These are phyloP conservation scores for Agapornis roseicollis DNA, from an alignment of 2,113 vertebrate genomes.

Conservation along the genomic window DNA sequence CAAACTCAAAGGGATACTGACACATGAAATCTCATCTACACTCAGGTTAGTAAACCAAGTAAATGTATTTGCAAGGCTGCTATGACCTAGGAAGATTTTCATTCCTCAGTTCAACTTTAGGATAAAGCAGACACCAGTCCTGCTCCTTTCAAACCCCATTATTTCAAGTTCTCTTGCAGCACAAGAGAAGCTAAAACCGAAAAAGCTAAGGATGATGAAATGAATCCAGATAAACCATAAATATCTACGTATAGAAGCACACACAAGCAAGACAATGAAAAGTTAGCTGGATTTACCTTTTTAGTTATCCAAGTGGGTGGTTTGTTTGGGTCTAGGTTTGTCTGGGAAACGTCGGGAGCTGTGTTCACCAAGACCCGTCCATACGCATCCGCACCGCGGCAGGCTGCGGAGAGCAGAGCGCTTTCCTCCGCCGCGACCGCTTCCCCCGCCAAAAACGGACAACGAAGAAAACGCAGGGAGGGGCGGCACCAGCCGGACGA, in stretches of 20 bases:
- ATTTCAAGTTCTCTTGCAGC: background rate
- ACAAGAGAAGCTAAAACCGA: background rate
- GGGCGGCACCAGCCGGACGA: background rate
- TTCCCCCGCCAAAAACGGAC: background rate
- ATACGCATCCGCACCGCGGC: background rate
- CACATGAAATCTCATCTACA: background rate
- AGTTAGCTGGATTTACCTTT: constrained; percentile 54
- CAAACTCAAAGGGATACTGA: background rate
- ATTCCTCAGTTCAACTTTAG: background rate
- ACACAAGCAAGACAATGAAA: constrained; percentile 36
- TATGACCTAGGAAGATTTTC: background rate
- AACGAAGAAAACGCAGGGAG: background rate
- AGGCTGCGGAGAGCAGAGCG: background rate
- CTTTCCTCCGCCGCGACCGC: background rate
- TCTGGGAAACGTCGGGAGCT: background rate
- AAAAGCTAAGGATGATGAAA: background rate
- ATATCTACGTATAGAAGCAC: background rate
- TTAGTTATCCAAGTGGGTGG: constrained; percentile 36
- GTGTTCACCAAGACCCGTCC: background rate
- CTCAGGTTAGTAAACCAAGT: background rate
- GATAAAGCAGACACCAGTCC: background rate
- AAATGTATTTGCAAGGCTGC: background rate
- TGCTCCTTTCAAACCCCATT: background rate
- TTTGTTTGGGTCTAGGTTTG: constrained; percentile 25
- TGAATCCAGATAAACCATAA: background rate